Percentiles rank a stretch among this genome's conserved stretches.
Evolutionary conservation across 2,888 invertebrate genomes (phyloP).

Genomic region (Cotesia congregata): DNA sequence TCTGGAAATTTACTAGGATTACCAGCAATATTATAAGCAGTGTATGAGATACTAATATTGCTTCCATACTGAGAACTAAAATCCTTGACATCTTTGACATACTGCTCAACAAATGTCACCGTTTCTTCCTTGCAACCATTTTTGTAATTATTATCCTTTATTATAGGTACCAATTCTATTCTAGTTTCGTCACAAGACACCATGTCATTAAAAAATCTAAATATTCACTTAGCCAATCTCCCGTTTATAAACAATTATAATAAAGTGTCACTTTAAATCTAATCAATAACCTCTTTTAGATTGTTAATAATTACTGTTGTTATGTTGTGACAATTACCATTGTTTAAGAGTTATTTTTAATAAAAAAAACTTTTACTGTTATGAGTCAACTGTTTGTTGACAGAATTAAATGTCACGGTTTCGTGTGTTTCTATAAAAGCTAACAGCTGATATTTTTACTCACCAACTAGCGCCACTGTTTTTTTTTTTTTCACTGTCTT

Average conservation of each 20-base stretch:
- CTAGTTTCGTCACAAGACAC: constrained; percentile 63
- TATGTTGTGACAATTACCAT: too few species aligned
- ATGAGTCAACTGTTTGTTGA: neutral
- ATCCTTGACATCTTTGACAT: constrained; percentile 82
- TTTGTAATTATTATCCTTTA: constrained; percentile 52
- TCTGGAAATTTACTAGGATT: constrained; percentile 88
- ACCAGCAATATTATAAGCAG: constrained; percentile 88
- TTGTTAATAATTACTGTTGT: neutral
- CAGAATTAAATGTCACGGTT: constrained; percentile 31
- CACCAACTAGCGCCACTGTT: neutral
- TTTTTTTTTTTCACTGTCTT: neutral
- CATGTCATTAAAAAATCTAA: constrained; percentile 55
- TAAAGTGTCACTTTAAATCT: too few species aligned
- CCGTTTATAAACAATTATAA: too few species aligned
- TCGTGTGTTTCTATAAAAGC: constrained; percentile 42
- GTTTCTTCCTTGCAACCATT: constrained; percentile 56
- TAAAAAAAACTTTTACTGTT: neutral
- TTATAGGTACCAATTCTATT: constrained; percentile 60
- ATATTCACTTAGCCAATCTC: neutral
- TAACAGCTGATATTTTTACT: constrained; percentile 19
- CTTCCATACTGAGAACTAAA: constrained; percentile 94
- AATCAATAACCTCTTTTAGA: neutral
- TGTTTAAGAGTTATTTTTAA: neutral
- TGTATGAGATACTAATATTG: constrained; percentile 88
- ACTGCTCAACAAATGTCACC: constrained; percentile 78